A percentile compares a stretch with the other conserved stretches of the same genome.
Evolutionary conservation across 2,888 invertebrate species (phyloP).

Genomic region (Cotesia congregata): DNA sequence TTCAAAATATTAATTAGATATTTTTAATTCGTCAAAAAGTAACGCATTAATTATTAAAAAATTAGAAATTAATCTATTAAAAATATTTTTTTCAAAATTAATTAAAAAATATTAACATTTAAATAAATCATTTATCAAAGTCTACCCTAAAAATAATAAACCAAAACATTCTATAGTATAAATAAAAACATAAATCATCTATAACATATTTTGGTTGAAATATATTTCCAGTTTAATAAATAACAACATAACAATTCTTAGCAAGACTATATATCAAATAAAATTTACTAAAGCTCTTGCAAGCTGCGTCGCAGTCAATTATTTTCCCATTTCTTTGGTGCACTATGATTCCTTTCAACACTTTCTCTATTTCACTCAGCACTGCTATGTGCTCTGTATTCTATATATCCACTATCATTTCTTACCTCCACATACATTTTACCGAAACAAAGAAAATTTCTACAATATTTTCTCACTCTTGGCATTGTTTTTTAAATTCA

Average conservation of each 20-base stretch:
- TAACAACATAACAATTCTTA: neutral
- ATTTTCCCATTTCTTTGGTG: neutral
- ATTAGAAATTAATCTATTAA: too few species aligned
- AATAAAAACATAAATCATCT: neutral
- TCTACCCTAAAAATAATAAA: neutral
- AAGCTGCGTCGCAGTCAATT: slow-evolving; percentile 1
- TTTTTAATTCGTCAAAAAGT: too few species aligned
- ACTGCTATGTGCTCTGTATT: neutral
- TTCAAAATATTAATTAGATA: too few species aligned
- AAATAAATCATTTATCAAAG: too few species aligned
- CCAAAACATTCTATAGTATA: neutral
- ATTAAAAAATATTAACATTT: too few species aligned
- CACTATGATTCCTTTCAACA: neutral
- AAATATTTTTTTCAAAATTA: too few species aligned
- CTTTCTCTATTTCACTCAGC: neutral
- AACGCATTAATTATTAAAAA: too few species aligned
- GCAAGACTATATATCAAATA: neutral
- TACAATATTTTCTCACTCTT: neutral
- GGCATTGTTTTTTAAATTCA: neutral
- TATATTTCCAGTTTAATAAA: neutral
- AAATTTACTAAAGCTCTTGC: neutral
- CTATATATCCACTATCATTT: neutral
- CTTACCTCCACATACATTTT: neutral
- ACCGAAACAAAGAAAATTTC: neutral
- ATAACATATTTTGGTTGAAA: neutral